Evolutionary conservation across 2,797 vertebrate species (phyloP).

Genomic region (Melanogrammus aeglefinus): DNA sequence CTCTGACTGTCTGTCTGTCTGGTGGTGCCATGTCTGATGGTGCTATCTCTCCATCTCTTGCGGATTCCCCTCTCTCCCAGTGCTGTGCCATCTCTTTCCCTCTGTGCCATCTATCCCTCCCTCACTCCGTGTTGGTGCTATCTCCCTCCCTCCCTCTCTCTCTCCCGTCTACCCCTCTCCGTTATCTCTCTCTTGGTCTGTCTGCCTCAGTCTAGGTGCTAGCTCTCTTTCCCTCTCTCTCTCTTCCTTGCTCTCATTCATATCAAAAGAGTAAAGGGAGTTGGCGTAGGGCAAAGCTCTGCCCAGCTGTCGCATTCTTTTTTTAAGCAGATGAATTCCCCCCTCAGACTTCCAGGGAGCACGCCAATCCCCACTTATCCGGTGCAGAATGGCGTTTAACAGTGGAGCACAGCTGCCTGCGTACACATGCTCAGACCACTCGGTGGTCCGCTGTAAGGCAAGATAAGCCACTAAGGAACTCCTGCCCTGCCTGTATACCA

Average conservation of each 20-base stretch:
- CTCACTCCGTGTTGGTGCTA: neutral
- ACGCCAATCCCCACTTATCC: conserved; percentile 69
- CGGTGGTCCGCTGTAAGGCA: conserved; percentile 57
- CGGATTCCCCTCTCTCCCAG: neutral
- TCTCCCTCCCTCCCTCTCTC: neutral
- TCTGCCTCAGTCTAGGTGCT: neutral
- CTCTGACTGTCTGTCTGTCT: neutral
- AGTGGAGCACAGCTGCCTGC: conserved; percentile 57
- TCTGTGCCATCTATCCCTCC: neutral
- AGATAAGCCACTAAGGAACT: conserved; percentile 56
- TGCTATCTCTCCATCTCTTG: neutral
- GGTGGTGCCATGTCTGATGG: neutral
- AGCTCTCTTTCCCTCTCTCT: conserved; percentile 26
- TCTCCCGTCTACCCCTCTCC: conserved; percentile 12
- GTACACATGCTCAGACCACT: conserved; percentile 53
- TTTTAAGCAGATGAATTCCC: conserved; percentile 66
- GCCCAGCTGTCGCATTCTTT: conserved; percentile 67
- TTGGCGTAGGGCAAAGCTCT: conserved; percentile 38
- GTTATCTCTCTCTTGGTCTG: conserved; percentile 20
- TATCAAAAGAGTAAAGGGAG: conserved; percentile 41
- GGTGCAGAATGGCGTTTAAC: conserved; percentile 55
- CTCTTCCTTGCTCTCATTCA: conserved; percentile 25
- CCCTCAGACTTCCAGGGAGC: conserved; percentile 51
- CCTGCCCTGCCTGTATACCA: conserved; percentile 37
- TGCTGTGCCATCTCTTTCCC: neutral